Evolutionary conservation across 2,888 invertebrate genomes (phyloP).

Genomic region (Celastrina argiolus): DNA sequence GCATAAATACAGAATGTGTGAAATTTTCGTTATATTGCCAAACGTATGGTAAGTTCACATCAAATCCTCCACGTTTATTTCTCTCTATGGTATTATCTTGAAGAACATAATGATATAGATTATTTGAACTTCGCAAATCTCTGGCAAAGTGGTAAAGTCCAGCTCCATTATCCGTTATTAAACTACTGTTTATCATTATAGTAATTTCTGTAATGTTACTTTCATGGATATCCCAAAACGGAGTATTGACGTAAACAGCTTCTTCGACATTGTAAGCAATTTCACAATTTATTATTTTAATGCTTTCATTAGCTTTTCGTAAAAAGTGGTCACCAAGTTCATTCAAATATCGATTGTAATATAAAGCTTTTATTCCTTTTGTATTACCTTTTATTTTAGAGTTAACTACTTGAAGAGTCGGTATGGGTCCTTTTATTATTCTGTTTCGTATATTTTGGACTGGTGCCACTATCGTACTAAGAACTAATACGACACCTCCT

Average conservation of each 20-base stretch:
- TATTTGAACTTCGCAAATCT: slow-evolving; percentile 96
- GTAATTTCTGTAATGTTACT: slow-evolving; percentile 94
- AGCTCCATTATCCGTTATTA: slow-evolving; percentile 91
- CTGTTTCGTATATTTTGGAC: slow-evolving; percentile 84
- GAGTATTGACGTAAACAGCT: slow-evolving; percentile 89
- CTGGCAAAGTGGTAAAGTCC: slow-evolving; percentile 94
- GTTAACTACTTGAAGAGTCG: slow-evolving; percentile 83
- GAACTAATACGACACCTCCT: slow-evolving; percentile 88
- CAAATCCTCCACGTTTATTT: slow-evolving; percentile 91
- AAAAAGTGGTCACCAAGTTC: slow-evolving; percentile 91
- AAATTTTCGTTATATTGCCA: slow-evolving; percentile 97
- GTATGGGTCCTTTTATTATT: slow-evolving; percentile 87
- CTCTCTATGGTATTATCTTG: slow-evolving; percentile 91
- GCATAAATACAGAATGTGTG: slow-evolving; percentile 92
- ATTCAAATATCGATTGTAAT: slow-evolving; percentile 92
- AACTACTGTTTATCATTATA: slow-evolving; percentile 90
- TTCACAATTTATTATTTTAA: slow-evolving; percentile 87
- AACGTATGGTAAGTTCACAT: slow-evolving; percentile 93
- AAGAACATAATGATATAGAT: slow-evolving; percentile 96
- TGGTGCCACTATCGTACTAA: slow-evolving; percentile 86
- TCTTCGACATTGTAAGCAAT: slow-evolving; percentile 88
- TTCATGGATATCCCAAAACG: slow-evolving; percentile 89
- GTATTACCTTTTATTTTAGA: slow-evolving; percentile 88
- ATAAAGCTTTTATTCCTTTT: slow-evolving; percentile 88
- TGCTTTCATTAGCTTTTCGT: slow-evolving; percentile 91